Conservation (phyloP, 2,797 vertebrate genomes). For the Margarornis squamiger region DNA sequence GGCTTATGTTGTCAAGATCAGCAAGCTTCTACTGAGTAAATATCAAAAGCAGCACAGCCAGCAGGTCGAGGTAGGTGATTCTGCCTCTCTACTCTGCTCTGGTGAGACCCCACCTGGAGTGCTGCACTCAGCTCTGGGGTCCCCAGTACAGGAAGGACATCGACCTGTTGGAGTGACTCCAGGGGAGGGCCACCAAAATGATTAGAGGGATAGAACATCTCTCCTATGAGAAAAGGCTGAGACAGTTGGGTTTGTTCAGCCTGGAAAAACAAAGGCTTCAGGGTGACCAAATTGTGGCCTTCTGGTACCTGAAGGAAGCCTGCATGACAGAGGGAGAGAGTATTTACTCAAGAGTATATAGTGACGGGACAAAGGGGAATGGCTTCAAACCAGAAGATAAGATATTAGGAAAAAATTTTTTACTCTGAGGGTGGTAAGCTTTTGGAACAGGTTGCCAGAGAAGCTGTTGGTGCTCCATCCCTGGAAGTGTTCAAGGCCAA, state of each 20-base stretch:
- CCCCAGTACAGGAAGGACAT: neutral
- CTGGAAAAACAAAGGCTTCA: neutral
- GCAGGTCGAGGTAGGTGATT: neutral
- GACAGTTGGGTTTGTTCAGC: neutral
- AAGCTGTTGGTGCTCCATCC: neutral
- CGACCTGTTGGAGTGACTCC: neutral
- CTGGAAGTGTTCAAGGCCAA: neutral
- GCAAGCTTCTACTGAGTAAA: neutral
- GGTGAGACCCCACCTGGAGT: neutral
- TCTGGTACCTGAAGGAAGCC: too few relatives aligned
- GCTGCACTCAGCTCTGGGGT: neutral
- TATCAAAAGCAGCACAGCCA: neutral
- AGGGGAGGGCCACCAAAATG: neutral
- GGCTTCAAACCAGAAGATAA: neutral
- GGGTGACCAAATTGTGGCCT: neutral
- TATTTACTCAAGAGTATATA: neutral
- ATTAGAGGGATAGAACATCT: neutral
- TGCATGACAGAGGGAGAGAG: neutral
- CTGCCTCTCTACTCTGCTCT: neutral
- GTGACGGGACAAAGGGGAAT: neutral
- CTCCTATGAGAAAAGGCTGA: neutral
- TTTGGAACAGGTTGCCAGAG: neutral
- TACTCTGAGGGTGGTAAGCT: neutral
- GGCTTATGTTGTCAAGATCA: neutral
- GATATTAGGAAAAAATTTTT: neutral